Base-by-base conservation (phyloP, 2,113 vertebrate genomes). In the Caloenas nicobarica region DNA sequence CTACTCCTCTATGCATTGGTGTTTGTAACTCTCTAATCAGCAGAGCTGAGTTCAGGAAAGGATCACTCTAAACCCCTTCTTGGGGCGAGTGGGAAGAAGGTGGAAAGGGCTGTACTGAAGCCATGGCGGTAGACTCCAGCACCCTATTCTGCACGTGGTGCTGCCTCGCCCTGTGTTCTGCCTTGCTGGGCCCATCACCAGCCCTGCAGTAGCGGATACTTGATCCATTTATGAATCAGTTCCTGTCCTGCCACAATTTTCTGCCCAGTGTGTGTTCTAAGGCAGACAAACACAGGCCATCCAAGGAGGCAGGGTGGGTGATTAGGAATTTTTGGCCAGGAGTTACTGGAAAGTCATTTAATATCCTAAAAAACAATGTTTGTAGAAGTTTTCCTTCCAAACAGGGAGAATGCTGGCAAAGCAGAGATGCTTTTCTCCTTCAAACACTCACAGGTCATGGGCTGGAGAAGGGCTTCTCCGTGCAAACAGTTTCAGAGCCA, bases 221-320 rank as follows among this genome's bases (percentile, higher is more conserved):
- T 68, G 69, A 92, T 96, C 81, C 24, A 8, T 26, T 79, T 79
- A 65, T 79, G 91, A 92, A 85, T 95, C 94, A 72, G 89, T 95
- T 96, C 93, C 95, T 93, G 95, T 70, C 13, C 72, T 81, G 72
- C 64, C 22, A 11, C 77, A 83, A 36, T 91, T 89, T 74, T 92
- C 89, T 96, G 61, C 81, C 72, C 85, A 89, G 2, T 9, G 24
- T 60, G 3, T 1, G 4, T 64, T 61, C 26, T 42, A 56, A 84
- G 48, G 51, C 72, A 91, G 61, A 71, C 51, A 71, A 94, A 73
- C 60, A 36, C 11, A 19, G n/a, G 53, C 79, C 81, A 44, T 88
- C 54, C 88, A 86, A 95, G 79, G 58, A 90, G 76, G 80, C 94
- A 92, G 91, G 60, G 57, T 87, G 84, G 70, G 57, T 85, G 89